phyloP scores from a whole-genome alignment of 1,140 invertebrate species.

The Ceratina calcarata region DNA sequence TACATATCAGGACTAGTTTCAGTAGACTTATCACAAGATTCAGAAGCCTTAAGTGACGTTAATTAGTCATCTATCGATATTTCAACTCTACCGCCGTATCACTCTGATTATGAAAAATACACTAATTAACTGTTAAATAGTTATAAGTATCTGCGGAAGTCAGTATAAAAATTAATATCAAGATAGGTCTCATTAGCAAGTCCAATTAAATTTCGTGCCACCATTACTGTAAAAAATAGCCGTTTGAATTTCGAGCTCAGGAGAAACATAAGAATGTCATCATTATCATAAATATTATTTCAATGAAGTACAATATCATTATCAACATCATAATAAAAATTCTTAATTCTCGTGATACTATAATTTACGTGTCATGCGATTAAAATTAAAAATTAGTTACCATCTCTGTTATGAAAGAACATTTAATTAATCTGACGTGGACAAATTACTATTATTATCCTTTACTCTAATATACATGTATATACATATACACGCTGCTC shows the following conservation, averaged over 20 bases:
- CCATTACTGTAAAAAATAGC: too few species aligned
- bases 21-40: not conserved
- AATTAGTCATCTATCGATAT: constrained; percentile 3
- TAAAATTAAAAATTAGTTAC: not conserved
- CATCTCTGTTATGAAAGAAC: too few species aligned
- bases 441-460: not conserved
- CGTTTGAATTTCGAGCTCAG: too few species aligned
- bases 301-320: too few species aligned
- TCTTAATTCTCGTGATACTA: too few species aligned
- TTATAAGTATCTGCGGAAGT: not conserved
- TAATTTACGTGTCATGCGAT: not conserved
- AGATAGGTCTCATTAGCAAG: too few species aligned
- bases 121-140: not conserved
- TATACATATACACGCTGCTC: too few species aligned
- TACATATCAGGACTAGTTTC: not conserved
- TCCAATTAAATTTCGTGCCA: too few species aligned
- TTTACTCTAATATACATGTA: not conserved
- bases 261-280: too few species aligned
- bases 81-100: not conserved
- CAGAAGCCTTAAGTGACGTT: not conserved
- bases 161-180: not conserved
- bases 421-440: not conserved
- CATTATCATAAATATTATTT: too few species aligned
- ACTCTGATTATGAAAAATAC: not conserved
- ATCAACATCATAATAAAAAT: too few species aligned